Evolutionary conservation across 2,888 invertebrate genomes (phyloP).

Genomic region (Serripes groenlandicus): DNA sequence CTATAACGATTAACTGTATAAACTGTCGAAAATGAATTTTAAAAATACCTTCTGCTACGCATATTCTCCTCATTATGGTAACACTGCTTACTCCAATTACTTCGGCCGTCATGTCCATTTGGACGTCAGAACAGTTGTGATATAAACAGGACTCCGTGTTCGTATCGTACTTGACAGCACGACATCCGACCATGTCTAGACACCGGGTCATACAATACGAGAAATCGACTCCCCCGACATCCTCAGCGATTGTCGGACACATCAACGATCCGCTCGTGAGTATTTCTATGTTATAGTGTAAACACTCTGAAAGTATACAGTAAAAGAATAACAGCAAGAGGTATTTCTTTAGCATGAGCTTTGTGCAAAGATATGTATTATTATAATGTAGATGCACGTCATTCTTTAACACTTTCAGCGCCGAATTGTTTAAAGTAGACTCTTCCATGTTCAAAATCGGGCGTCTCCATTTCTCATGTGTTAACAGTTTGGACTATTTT

Average conservation of each 20-base stretch:
- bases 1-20: too few relatives aligned
- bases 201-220: not conserved
- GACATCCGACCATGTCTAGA: constrained; percentile 11
- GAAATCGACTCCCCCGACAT: constrained; percentile 9
- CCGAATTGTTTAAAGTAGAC: too few relatives aligned
- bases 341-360: too few relatives aligned
- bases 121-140: constrained; percentile 13
- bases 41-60: not conserved
- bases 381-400: too few relatives aligned
- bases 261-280: not conserved
- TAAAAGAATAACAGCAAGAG: too few relatives aligned
- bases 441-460: too few relatives aligned
- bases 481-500: too few relatives aligned
- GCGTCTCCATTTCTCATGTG: too few relatives aligned
- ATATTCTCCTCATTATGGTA: not conserved
- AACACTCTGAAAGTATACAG: constrained; percentile 14
- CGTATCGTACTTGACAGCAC: not conserved
- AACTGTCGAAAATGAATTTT: not conserved
- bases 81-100: not conserved
- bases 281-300: constrained; percentile 5
- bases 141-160: not conserved
- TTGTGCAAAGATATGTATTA: too few relatives aligned
- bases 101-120: not conserved
- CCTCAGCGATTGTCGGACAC: not conserved
- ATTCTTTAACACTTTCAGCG: too few relatives aligned